phyloP scores from a whole-genome alignment of 30 jellyfish, hydroid and myxozoan species.

The Aurelia aurita region DNA sequence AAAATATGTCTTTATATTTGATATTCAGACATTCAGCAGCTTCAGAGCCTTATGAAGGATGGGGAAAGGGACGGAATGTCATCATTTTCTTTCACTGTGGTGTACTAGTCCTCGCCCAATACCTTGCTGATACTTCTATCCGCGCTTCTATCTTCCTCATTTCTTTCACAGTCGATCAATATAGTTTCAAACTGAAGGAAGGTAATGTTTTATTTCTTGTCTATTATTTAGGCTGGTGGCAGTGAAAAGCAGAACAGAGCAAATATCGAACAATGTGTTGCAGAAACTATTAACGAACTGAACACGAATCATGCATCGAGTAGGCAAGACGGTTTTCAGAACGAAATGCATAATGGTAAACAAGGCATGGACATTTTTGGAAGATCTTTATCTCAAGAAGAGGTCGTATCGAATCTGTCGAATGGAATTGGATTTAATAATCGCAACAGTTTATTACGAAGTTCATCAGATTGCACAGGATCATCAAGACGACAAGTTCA shows the following conservation, averaged over 20 bases:
- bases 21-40: too few relatives aligned
- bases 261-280: constrained; percentile 30
- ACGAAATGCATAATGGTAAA: background rate
- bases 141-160: background rate
- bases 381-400: constrained; percentile 73
- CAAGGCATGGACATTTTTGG: constrained; percentile 18
- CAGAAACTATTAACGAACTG: constrained; percentile 27
- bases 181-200: background rate
- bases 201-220: background rate
- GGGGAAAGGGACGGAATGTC: too few relatives aligned
- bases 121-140: too few relatives aligned
- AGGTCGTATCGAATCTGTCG: constrained; percentile 26
- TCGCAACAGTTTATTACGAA: constrained; percentile 76
- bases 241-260: constrained; percentile 1
- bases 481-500: constrained; percentile 50
- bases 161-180: background rate
- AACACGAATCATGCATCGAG: constrained; percentile 1
- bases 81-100: too few relatives aligned
- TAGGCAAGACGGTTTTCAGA: background rate
- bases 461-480: constrained; percentile 98
- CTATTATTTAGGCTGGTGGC: constrained; percentile 32
- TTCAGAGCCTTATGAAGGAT: too few relatives aligned
- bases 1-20: too few relatives aligned
- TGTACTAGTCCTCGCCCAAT: too few relatives aligned
- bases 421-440: constrained; percentile 32